These are phyloP conservation scores for Promerops cafer DNA, from an alignment of 2,113 vertebrate species.

Conservation along the genomic window DNA sequence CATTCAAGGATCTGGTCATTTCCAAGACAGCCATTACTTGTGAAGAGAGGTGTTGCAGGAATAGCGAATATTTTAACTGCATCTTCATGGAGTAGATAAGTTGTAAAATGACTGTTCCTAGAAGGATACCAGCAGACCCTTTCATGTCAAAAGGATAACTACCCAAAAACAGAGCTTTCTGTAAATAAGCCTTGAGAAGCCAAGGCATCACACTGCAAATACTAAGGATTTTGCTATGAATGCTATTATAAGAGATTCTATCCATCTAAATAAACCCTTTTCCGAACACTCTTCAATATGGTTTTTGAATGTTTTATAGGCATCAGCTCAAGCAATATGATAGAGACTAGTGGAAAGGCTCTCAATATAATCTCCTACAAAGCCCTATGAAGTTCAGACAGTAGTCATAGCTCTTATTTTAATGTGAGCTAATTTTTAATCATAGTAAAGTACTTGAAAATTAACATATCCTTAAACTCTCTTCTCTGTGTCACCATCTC, in stretches of 20 bases:
- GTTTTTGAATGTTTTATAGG: background rate
- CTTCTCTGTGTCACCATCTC: background rate
- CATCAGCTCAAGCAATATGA: background rate
- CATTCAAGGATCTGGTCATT: background rate
- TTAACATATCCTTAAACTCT: background rate
- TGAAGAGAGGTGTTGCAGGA: background rate
- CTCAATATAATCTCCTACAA: background rate
- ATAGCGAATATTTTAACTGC: background rate
- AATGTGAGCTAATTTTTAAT: slow-evolving; percentile 12
- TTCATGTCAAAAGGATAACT: background rate
- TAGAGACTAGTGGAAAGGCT: background rate
- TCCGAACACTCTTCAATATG: background rate
- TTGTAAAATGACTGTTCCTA: background rate
- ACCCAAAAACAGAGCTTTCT: background rate
- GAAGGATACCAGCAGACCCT: background rate
- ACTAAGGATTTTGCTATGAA: background rate
- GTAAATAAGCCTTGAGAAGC: background rate
- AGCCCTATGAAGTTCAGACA: background rate
- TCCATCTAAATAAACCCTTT: background rate
- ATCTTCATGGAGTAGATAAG: background rate
- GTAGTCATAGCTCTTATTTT: background rate
- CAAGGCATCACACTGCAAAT: background rate
- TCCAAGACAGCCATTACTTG: background rate
- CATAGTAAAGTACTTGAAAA: background rate
- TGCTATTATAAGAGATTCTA: background rate